phyloP scores from a whole-genome alignment of 2,888 invertebrate genomes.

The Leptogaster cylindrica region DNA sequence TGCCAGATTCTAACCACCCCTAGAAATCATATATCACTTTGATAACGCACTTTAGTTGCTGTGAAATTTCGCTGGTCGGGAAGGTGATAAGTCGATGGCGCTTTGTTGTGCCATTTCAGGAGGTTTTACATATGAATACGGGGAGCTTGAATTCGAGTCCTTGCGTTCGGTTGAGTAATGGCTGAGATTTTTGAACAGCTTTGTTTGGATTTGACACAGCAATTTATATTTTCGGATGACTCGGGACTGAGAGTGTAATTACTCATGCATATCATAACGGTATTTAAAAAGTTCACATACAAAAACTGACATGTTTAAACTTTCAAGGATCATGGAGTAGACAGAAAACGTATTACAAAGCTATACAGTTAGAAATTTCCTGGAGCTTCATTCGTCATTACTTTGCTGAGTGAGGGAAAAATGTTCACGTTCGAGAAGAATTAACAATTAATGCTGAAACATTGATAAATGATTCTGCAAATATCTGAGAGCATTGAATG shows the following conservation, averaged over 20 bases:
- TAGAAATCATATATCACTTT: constrained; percentile 44
- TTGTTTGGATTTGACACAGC: constrained; percentile 46
- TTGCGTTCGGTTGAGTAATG: constrained; percentile 45
- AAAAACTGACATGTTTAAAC: neutral
- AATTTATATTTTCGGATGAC: constrained; percentile 43
- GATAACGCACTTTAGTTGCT: constrained; percentile 38
- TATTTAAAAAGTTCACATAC: constrained; percentile 23
- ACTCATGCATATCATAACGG: constrained; percentile 42
- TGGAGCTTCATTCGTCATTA: neutral
- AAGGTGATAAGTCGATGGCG: constrained; percentile 43
- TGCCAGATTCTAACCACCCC: constrained; percentile 20
- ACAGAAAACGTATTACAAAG: too few relatives aligned
- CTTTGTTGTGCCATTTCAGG: constrained; percentile 17
- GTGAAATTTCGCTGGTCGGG: constrained; percentile 28
- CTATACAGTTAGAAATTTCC: too few relatives aligned
- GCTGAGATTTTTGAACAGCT: constrained; percentile 42
- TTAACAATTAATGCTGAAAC: constrained; percentile 44
- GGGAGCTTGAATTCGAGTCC: constrained; percentile 24
- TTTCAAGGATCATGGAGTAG: neutral
- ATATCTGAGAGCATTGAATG: constrained; percentile 9
- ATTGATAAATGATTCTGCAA: constrained; percentile 45
- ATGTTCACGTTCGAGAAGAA: constrained; percentile 26
- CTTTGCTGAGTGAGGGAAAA: neutral
- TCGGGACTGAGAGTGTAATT: constrained; percentile 41
- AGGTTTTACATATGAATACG: constrained; percentile 44